A percentile compares a stretch with the other conserved stretches of the same genome.
phyloP scores from a whole-genome alignment of 2,888 invertebrate species.

The Papilio protenor region DNA sequence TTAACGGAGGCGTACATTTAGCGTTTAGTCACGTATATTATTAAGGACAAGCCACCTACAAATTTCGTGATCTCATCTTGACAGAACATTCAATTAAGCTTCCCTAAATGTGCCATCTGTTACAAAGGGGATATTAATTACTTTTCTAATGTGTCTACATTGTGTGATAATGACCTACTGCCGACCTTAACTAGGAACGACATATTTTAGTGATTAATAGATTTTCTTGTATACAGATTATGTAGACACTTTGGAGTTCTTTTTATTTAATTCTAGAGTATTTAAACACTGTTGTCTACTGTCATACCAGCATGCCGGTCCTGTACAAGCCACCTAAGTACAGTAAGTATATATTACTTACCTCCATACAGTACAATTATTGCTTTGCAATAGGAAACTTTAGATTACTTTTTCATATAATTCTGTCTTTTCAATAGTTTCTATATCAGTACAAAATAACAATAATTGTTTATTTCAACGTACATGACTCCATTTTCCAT shows the following conservation, averaged over 20 bases:
- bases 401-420: too few relatives aligned
- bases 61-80: conserved; percentile 37
- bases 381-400: too few relatives aligned
- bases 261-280: too few relatives aligned
- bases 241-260: too few relatives aligned
- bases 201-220: conserved; percentile 11
- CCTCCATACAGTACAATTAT: too few relatives aligned
- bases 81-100: conserved; percentile 37
- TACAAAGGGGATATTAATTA: conserved; percentile 37
- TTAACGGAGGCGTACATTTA: conserved; percentile 27
- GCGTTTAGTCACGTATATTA: conserved; percentile 33
- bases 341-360: too few relatives aligned
- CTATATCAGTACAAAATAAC: too few relatives aligned
- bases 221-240: neutral
- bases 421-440: too few relatives aligned
- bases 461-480: too few relatives aligned
- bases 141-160: conserved; percentile 33
- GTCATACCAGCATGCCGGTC: too few relatives aligned
- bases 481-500: neutral
- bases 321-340: too few relatives aligned
- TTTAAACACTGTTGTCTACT: too few relatives aligned
- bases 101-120: conserved; percentile 34
- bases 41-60: conserved; percentile 35
- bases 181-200: conserved; percentile 8
- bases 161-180: conserved; percentile 28